Percentiles rank a stretch among this genome's conserved stretches.
These are phyloP conservation scores for Aphidius colemani DNA, from an alignment of 2,888 invertebrate genomes.

Conservation along the genomic window DNA sequence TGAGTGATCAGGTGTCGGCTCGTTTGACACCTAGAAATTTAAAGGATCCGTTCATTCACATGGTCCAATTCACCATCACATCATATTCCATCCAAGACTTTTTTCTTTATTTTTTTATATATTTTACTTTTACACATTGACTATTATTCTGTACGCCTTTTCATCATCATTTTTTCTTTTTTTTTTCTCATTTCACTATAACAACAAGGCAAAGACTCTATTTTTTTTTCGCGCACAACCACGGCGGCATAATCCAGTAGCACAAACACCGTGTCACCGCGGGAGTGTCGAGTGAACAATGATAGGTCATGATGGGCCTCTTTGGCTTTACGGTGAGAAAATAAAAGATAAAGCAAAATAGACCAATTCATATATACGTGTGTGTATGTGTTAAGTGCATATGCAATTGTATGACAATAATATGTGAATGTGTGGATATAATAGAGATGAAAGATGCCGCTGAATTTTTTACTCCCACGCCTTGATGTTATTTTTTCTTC, in stretches of 20 bases:
- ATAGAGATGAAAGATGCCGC: conserved; percentile 56
- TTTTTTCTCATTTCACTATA: conserved; percentile 21
- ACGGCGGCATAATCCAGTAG: neutral
- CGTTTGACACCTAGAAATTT: conserved; percentile 42
- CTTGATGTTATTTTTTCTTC: conserved; percentile 44
- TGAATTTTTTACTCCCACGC: conserved; percentile 53
- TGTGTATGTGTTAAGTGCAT: too few relatives aligned
- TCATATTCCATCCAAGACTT: conserved; percentile 1
- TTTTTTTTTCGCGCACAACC: neutral
- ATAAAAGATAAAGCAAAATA: conserved; percentile 20
- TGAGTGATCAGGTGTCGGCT: conserved; percentile 47
- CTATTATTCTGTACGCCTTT: neutral
- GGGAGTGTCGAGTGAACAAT: conserved; percentile 32
- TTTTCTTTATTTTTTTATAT: conserved; percentile 5
- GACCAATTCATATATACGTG: neutral
- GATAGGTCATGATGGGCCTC: conserved; percentile 28
- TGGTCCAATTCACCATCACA: conserved; percentile 14
- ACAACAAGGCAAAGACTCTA: neutral
- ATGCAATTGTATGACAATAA: too few relatives aligned
- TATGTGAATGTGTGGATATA: neutral
- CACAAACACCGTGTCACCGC: conserved; percentile 18
- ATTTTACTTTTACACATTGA: neutral
- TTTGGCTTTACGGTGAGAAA: conserved; percentile 18
- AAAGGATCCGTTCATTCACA: conserved; percentile 31
- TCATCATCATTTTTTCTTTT: conserved; percentile 8